phyloP scores from a whole-genome alignment of 2,888 invertebrate species.

The Andrena praecox region DNA sequence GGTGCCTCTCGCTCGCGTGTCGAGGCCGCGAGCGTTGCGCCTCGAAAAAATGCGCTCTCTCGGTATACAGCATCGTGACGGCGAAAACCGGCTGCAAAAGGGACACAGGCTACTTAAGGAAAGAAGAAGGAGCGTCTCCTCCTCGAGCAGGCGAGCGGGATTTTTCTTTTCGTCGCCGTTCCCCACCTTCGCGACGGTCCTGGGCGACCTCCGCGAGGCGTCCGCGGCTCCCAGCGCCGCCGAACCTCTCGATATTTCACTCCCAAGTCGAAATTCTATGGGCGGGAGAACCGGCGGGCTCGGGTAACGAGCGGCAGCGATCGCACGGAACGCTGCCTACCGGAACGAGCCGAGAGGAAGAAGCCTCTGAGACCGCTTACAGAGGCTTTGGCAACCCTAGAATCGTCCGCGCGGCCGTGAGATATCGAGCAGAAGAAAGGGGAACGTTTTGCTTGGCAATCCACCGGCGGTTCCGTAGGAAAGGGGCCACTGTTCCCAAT shows the following conservation, averaged over 20 bases:
- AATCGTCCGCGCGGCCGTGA: background rate
- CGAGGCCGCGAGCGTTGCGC: slow-evolving; percentile 25
- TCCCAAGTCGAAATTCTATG: slow-evolving; percentile 34
- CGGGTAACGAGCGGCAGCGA: slow-evolving; percentile 36
- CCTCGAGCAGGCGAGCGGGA: slow-evolving; percentile 20
- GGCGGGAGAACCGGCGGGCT: slow-evolving; percentile 23
- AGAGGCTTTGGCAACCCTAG: background rate
- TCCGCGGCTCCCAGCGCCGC: background rate
- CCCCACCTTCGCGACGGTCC: slow-evolving; percentile 13
- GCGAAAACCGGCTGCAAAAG: slow-evolving; percentile 68
- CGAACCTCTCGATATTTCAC: background rate
- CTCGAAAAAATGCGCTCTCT: slow-evolving; percentile 46
- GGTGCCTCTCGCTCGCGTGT: slow-evolving; percentile 12
- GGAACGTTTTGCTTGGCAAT: background rate
- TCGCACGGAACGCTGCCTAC: slow-evolving; percentile 24
- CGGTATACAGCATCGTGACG: slow-evolving; percentile 36
- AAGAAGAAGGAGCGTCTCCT: slow-evolving; percentile 56
- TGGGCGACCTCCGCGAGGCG: background rate
- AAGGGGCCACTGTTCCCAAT: background rate
- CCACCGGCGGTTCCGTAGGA: background rate
- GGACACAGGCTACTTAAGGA: slow-evolving; percentile 67
- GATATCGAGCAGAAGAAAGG: background rate
- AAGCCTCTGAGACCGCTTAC: slow-evolving; percentile 7
- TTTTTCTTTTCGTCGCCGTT: slow-evolving; percentile 38
- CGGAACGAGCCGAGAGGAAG: slow-evolving; percentile 12